Base-by-base conservation (phyloP, 2,888 invertebrate species). In the Miltochrista miniata region DNA sequence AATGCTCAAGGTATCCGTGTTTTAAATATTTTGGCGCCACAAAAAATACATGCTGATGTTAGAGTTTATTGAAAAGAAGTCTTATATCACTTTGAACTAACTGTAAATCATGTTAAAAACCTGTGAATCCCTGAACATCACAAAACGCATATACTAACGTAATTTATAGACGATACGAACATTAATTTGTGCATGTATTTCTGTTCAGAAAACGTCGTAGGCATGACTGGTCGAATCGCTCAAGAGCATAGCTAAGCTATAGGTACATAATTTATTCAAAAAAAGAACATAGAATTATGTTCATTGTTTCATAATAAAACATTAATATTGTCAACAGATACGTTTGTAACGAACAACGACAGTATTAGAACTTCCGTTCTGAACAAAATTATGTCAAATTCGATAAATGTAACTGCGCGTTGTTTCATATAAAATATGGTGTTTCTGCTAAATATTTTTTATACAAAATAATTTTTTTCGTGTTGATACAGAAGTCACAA, bases 301-400 rank as follows among this genome's bases (percentile, higher is more conserved):
- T 86, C 87, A 90, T 90, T 90, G 90, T 90, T 89, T 88, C 88
- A 87, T 85, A 90, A 90, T 88, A 88, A 85, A 83, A 84, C 86
- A 90, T 89, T 87, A 87, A 87, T 88, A 83, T 87, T 88, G 89
- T 89, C 87, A 88, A 83, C 90, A 76, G 81, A 72, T 72, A 85
- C 80, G 84, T 79, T 67, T 81, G 18, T 83, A 76, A 74, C 76
- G 78, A 70, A 62, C 61, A 66, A 73, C 71, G 79, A 86, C 85
- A 85, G 79, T 87, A 87, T 87, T 88, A 87, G 85, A 85, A 82
- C 86, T 86, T 89, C 90, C 90, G 89, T 73, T 87, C 74, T 61
- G 56, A 66, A 66, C 68, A 72, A 54, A 57, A 61, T 64, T 49
- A 46, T 43, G 52, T 15, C 45, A 58, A 57, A 64, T 67, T 54